Evolutionary conservation across 2,888 invertebrate species (phyloP).

Genomic region (Perdita meconis): DNA sequence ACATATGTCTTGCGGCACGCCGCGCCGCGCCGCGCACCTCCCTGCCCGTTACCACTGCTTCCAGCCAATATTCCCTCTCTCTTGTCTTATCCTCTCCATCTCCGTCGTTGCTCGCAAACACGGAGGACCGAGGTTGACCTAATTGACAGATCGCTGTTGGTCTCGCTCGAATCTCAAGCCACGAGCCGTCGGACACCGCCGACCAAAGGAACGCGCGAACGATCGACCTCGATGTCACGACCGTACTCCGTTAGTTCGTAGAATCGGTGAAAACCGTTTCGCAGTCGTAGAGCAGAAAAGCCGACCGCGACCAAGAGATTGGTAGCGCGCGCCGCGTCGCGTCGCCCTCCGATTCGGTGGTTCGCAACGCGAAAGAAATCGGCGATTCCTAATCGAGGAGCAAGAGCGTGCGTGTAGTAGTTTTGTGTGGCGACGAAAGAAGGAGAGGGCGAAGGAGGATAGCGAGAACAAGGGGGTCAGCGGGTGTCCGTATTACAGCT

Average conservation of each 20-base stretch:
- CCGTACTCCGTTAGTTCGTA: conserved; percentile 56
- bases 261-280: conserved; percentile 45
- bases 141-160: conserved; percentile 54
- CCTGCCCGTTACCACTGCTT: too few species aligned
- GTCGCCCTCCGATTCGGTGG: too few species aligned
- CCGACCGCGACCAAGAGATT: background rate
- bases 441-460: conserved; percentile 31
- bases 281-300: background rate
- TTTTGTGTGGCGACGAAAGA: conserved; percentile 46
- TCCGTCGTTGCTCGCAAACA: background rate
- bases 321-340: too few species aligned
- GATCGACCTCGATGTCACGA: conserved; percentile 54
- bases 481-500: conserved; percentile 84
- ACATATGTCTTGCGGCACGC: too few species aligned
- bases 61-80: background rate
- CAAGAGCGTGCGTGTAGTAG: too few species aligned
- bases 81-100: background rate
- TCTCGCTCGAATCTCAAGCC: conserved; percentile 35
- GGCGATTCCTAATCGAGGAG: conserved; percentile 57
- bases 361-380: too few species aligned
- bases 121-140: conserved; percentile 46
- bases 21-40: too few species aligned
- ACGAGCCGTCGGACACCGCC: conserved; percentile 58
- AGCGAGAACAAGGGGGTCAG: conserved; percentile 69
- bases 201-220: conserved; percentile 50